Percentiles rank a stretch among this genome's conserved stretches.
phyloP scores from a whole-genome alignment of 2,888 invertebrate genomes.

The Erebia aethiops region DNA sequence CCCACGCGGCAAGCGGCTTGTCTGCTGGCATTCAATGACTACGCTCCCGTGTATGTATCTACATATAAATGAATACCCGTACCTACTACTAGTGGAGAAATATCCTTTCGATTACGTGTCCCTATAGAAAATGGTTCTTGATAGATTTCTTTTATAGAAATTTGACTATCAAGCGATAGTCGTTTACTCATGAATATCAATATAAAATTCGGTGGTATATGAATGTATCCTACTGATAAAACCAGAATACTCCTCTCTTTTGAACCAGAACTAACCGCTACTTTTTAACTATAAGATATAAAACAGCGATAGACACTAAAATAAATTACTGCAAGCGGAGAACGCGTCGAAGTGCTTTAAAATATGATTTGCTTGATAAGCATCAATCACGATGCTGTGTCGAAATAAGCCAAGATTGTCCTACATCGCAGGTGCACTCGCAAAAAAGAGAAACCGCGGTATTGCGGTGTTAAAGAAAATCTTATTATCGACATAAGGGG shows the following conservation, averaged over 20 bases:
- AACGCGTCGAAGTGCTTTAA: slow-evolving; percentile 23
- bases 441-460: slow-evolving; percentile 79
- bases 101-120: slow-evolving; percentile 18
- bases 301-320: slow-evolving; percentile 18
- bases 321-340: slow-evolving; percentile 16
- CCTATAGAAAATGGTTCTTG: not conserved
- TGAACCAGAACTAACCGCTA: not conserved
- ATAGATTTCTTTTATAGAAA: not conserved
- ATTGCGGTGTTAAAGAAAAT: slow-evolving; percentile 75
- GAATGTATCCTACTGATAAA: too few species aligned
- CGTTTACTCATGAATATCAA: too few species aligned
- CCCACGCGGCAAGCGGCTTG: slow-evolving; percentile 64
- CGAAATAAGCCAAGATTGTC: slow-evolving; percentile 71
- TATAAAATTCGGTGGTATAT: too few species aligned
- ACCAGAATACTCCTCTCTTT: not conserved
- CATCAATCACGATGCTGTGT: slow-evolving; percentile 66
- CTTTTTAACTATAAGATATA: slow-evolving; percentile 8
- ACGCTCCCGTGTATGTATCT: slow-evolving; percentile 33
- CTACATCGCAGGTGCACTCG: slow-evolving; percentile 74
- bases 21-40: slow-evolving; percentile 40
- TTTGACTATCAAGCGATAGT: too few species aligned
- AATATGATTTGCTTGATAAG: slow-evolving; percentile 59
- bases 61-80: slow-evolving; percentile 39
- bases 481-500: slow-evolving; percentile 79
- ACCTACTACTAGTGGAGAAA: slow-evolving; percentile 26